These are phyloP conservation scores for Rhyacichthys aspro DNA, from an alignment of 2,797 vertebrate genomes.

Conservation along the genomic window DNA sequence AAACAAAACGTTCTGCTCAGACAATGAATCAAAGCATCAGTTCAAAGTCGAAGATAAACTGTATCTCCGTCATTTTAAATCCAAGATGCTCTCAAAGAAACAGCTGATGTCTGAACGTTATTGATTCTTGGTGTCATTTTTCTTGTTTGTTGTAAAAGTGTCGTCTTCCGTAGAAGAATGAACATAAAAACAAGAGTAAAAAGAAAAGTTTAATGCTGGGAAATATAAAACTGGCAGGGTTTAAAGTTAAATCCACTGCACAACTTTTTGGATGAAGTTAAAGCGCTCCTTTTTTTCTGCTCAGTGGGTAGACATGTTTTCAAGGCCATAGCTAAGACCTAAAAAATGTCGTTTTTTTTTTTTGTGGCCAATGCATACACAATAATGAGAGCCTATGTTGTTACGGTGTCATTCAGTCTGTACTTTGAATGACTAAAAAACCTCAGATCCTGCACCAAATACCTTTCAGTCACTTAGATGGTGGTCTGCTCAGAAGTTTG, in stretches of 20 bases:
- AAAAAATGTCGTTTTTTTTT: neutral
- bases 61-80: constrained; percentile 14
- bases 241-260: neutral
- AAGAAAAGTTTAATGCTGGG: constrained; percentile 1
- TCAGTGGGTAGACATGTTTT: neutral
- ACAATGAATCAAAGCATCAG: constrained; percentile 22
- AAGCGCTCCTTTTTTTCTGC: neutral
- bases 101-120: neutral
- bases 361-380: neutral
- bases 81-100: constrained; percentile 10
- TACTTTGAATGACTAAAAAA: too few relatives aligned
- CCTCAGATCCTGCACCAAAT: too few relatives aligned
- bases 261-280: constrained; percentile 1
- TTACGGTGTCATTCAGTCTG: too few relatives aligned
- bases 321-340: neutral
- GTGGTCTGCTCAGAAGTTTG: too few relatives aligned
- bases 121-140: constrained; percentile 3
- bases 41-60: constrained; percentile 4
- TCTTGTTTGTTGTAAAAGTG: constrained; percentile 3
- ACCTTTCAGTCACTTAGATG: too few relatives aligned
- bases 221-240: constrained; percentile 5
- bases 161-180: neutral
- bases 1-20: constrained; percentile 28
- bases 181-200: constrained; percentile 9
- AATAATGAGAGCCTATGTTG: too few relatives aligned